Evolutionary conservation across 2,113 vertebrate genomes (phyloP).

Genomic region (Pycnonotus jocosus): DNA sequence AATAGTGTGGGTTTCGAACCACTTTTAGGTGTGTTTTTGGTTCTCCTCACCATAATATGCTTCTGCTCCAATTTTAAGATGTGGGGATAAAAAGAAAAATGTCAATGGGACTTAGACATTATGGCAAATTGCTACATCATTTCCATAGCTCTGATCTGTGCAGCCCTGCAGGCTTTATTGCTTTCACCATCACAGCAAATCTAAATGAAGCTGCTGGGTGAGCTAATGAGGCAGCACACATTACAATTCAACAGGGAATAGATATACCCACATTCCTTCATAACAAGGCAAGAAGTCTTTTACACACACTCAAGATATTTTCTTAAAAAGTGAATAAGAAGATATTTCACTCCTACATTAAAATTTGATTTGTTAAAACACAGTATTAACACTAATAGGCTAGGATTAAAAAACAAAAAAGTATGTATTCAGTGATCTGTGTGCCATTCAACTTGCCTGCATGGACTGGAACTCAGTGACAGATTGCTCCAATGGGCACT

Average conservation of each 20-base stretch:
- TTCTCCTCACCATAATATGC: background rate
- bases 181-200: background rate
- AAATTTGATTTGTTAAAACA: background rate
- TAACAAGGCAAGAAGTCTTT: background rate
- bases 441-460: background rate
- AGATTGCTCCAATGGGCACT: background rate
- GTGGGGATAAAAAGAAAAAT: background rate
- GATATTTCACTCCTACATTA: background rate
- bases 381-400: background rate
- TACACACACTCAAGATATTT: background rate
- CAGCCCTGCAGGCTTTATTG: conserved; percentile 16
- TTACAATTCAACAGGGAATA: background rate
- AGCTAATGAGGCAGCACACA: background rate
- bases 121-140: conserved; percentile 3
- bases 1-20: background rate
- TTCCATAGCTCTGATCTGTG: conserved; percentile 25
- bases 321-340: background rate
- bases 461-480: background rate
- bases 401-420: background rate
- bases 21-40: background rate
- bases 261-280: background rate
- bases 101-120: background rate
- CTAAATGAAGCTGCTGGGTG: background rate
- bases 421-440: background rate
- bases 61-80: background rate